Evolutionary conservation across 2,113 vertebrate species (phyloP).

Genomic region (Alexandromys fortis): DNA sequence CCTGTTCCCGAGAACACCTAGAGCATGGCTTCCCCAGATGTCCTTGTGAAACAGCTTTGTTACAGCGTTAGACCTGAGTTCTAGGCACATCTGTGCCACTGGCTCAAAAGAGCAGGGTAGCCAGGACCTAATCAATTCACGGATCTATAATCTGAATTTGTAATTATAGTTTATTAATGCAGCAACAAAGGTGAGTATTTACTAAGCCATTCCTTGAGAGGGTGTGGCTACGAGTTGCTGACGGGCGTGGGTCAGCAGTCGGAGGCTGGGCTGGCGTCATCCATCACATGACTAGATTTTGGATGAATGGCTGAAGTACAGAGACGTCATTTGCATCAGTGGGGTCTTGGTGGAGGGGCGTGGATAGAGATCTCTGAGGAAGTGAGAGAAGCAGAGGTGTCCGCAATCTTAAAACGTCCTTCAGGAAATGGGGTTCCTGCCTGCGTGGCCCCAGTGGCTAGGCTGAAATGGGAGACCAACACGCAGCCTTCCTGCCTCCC

Average conservation of each 20-base stretch:
- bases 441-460: not conserved
- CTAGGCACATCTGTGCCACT: not conserved
- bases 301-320: not conserved
- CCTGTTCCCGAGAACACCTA: not conserved
- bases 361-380: conserved; percentile 3
- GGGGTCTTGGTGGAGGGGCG: not conserved
- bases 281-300: not conserved
- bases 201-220: not conserved
- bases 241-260: not conserved
- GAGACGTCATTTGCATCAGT: not conserved
- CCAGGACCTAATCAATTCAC: not conserved
- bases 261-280: not conserved
- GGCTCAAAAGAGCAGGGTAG: not conserved
- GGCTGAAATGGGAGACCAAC: not conserved
- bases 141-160: not conserved
- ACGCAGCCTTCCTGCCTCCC: not conserved
- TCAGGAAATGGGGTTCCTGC: not conserved
- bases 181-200: not conserved
- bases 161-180: conserved; percentile 2
- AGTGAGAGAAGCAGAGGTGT: not conserved
- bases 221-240: not conserved
- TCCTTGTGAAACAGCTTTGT: not conserved
- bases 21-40: not conserved
- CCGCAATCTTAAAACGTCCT: not conserved
- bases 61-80: not conserved